Evolutionary conservation across 2,888 invertebrate species (phyloP), one percentile per base, ranked within the genome.

Genomic region (Cryptus viduatorius): DNA sequence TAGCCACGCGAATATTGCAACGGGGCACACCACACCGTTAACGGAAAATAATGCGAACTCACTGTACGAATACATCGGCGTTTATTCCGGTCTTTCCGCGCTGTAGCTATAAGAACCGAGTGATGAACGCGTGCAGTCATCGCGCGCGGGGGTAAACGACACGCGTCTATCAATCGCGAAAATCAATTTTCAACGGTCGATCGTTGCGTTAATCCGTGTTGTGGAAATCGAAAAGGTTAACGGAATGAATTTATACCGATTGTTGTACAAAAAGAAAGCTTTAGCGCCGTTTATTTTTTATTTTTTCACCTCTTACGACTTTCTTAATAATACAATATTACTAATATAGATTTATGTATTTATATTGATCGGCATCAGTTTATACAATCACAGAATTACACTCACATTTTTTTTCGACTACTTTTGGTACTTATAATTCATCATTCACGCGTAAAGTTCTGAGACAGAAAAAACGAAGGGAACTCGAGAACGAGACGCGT

Each of bases 1-100:
- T 81, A 81, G 76, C 81, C 81, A 76, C 81, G 81, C 81, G 69
- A 81, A 16, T 56, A 16, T 16, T 19, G 16, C 56, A 56, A 56
- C 19, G 19, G 56, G 16, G 56, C 56, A 19, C 8, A 8, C 37
- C 37, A 37, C 37, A 75, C 81, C 81, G 81, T 81, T 81, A 81
- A 48, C 59, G 46, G 10, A 65, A 19, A 67, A 16, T 14, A 12
- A 65, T 7, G 16, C 14, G 44, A 4, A 53, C 37, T 42, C 53
- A 59, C 16, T 56, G 44, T 42, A 72, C 29, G 50, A 72, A 31
- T 24, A 46, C 46, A 56, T 46, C n/a, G 61, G 68, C 61, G 69
- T 76, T 76, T 81, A 75, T 69, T 81, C 81, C 81, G 81, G 76
- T 76, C 76, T 81, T 53, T 24, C n/a, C 46, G 12, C 37, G 37